Conservation (phyloP, 2,888 invertebrate species). For the Dorcus hopei region DNA sequence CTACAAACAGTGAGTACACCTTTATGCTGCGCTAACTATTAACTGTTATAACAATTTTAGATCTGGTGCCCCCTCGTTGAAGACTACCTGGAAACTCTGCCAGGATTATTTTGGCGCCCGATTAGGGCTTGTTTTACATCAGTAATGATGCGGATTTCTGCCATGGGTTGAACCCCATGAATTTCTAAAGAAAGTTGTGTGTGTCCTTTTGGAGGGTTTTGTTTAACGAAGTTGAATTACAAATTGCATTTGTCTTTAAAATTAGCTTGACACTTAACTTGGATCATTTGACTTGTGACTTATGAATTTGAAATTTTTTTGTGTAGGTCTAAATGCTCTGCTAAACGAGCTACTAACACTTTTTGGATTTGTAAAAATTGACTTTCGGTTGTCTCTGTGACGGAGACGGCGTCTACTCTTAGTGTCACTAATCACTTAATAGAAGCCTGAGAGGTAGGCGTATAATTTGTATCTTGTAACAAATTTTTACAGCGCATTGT, state of each 20-base stretch:
- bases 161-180: conserved; percentile 40
- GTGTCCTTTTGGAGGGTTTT: not conserved
- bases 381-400: not conserved
- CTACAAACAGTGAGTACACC: conserved; percentile 39
- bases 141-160: conserved; percentile 29
- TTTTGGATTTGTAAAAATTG: not conserved
- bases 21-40: conserved; percentile 1
- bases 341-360: not conserved
- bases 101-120: conserved; percentile 30
- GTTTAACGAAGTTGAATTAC: not conserved
- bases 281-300: too few species aligned
- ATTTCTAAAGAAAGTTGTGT: not conserved
- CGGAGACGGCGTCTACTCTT: too few species aligned
- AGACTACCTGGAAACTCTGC: not conserved
- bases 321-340: not conserved
- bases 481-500: too few species aligned
- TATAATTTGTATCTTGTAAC: too few species aligned
- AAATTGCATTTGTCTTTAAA: not conserved
- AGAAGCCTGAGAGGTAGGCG: too few species aligned
- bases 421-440: too few species aligned
- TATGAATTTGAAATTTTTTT: too few species aligned
- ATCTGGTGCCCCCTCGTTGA: conserved; percentile 45
- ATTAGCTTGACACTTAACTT: not conserved
- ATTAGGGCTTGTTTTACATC: conserved; percentile 30
- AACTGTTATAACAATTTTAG: conserved; percentile 23